phyloP scores from a whole-genome alignment of 2,888 invertebrate species.

The Drosophila suboccidentalis region DNA sequence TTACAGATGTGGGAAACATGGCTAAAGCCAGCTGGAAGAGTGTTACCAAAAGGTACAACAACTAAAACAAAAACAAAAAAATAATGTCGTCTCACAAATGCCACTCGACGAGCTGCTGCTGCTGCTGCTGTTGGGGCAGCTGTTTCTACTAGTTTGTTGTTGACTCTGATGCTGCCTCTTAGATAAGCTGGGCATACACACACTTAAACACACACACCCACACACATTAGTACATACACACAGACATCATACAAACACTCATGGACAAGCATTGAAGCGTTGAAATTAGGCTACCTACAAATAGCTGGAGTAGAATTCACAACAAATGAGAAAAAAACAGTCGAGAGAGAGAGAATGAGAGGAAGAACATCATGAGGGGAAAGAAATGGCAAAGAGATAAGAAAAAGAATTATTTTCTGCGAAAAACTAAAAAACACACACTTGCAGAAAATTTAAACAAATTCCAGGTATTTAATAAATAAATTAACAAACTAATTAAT shows the following conservation, averaged over 20 bases:
- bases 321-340: slow-evolving; percentile 11
- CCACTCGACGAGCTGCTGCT: slow-evolving; percentile 32
- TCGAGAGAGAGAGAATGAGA: background rate
- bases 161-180: slow-evolving; percentile 63
- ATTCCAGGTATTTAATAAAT: slow-evolving; percentile 27
- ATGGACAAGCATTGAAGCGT: slow-evolving; percentile 75
- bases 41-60: slow-evolving; percentile 3
- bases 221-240: slow-evolving; percentile 8
- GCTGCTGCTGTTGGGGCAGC: slow-evolving; percentile 37
- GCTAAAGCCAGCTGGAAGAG: slow-evolving; percentile 7
- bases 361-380: slow-evolving; percentile 1
- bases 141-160: slow-evolving; percentile 34
- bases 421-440: slow-evolving; percentile 31
- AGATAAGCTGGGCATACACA: slow-evolving; percentile 68
- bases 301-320: slow-evolving; percentile 47
- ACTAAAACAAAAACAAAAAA: background rate
- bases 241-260: slow-evolving; percentile 6
- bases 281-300: slow-evolving; percentile 78
- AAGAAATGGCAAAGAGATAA: slow-evolving; percentile 19
- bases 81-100: slow-evolving; percentile 43
- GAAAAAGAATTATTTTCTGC: slow-evolving; percentile 27
- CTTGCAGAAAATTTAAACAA: slow-evolving; percentile 18
- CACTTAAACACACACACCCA: slow-evolving; percentile 27
- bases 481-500: slow-evolving; percentile 17
- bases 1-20: background rate